These are phyloP conservation scores for Montipora sp. DNA, from an alignment of 64 coral and sea anemone species.

Conservation along the genomic window DNA sequence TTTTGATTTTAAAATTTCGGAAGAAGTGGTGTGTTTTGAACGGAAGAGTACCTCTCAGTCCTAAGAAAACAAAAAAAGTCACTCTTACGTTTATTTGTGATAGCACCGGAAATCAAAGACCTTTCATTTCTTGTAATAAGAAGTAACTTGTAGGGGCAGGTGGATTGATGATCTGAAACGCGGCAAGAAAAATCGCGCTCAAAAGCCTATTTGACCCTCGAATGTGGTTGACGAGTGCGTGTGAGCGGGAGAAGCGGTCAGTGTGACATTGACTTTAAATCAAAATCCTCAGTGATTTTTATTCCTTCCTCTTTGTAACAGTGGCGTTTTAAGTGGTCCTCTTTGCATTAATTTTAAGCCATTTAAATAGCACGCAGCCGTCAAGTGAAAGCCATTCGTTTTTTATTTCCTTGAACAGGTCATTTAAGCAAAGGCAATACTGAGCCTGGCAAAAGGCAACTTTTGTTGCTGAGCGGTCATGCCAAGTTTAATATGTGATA, in stretches of 20 bases:
- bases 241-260: neutral
- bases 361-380: neutral
- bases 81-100: slow-evolving; percentile 39
- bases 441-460: no score
- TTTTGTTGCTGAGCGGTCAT: no score
- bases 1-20: no score
- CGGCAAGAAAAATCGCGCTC: neutral
- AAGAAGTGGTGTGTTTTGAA: neutral
- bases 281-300: neutral
- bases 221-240: neutral
- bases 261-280: neutral
- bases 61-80: neutral
- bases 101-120: slow-evolving; percentile 42
- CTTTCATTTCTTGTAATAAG: neutral
- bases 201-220: neutral
- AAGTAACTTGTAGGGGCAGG: slow-evolving; percentile 5
- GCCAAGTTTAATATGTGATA: no score
- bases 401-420: neutral
- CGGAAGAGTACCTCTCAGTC: neutral
- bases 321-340: neutral
- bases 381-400: neutral
- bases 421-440: no score
- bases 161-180: neutral
- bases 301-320: neutral
- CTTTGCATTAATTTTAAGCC: neutral